Evolutionary conservation across 2,113 vertebrate species (phyloP), one percentile per base, ranked within the genome.

Genomic region (Actinemys pallida): DNA sequence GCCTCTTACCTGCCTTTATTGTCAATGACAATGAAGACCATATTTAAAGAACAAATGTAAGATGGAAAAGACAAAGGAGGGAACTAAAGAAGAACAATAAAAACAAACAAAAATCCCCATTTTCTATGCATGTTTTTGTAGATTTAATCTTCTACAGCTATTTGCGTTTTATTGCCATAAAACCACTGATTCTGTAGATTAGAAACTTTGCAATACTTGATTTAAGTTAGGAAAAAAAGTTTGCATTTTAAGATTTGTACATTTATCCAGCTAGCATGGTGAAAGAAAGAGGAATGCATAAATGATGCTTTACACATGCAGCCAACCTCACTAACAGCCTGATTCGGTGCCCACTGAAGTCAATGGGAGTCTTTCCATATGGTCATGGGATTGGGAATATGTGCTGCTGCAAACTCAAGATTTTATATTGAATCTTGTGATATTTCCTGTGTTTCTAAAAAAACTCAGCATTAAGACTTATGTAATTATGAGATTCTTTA

Each of bases 1-100:
- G 81, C 82, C 1, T 22, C 56, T 94, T 91, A 79, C n/a, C 86
- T 86, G 54, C 7, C 49, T 91, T 93, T 89, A 91, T 39, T 25
- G 35, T 62, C 25, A 27, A 39, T 83, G n/a, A 72, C 52, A 39
- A 13, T 24, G 35, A 57, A 94, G 57, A 79, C 59, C 83, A 78
- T 80, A 94, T 88, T 47, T 92, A 95, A 93, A 93, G 81, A 80
- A 65, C 19, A 80, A 54, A 79, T 25, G 13, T 69, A 83, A 80
- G 83, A 80, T 88, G n/a, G 11, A 50, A 92, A 80, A 82, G 39
- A 72, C 39, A 83, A 83, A 24, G 75, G 5, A 11, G 6, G 45
- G 75, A 78, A 80, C 50, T 50, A 80, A 79, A 88, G 27, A 84
- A 84, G 45, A 80, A 47, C 7, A 14, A 9, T 11, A 13, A 78